A percentile compares a stretch with the other conserved stretches of the same genome.
phyloP scores from a whole-genome alignment of 2,113 vertebrate species.

The Todiramphus saurophagus region DNA sequence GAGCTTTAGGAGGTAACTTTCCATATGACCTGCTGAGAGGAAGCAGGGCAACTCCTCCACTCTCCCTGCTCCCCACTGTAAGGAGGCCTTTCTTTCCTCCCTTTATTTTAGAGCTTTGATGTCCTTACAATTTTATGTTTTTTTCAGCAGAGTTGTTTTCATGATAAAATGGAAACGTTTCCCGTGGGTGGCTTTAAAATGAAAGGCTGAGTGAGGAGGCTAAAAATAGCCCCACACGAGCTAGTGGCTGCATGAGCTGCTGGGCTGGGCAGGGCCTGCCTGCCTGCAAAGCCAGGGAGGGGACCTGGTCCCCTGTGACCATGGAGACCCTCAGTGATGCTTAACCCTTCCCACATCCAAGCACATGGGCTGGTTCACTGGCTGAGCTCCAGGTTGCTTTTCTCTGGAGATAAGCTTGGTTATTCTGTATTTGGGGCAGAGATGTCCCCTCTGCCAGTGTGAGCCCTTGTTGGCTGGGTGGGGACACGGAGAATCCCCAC shows the following conservation, averaged over 20 bases:
- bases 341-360: not conserved
- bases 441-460: rapidly evolving
- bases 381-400: not conserved
- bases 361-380: rapidly evolving
- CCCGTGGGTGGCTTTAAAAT: slow-evolving; percentile 34
- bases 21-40: not conserved
- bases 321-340: not conserved
- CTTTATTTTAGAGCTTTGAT: slow-evolving; percentile 10
- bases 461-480: not conserved
- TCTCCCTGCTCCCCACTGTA: not conserved
- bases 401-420: not conserved
- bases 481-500: not conserved
- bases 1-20: not conserved
- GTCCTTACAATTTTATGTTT: slow-evolving; percentile 40
- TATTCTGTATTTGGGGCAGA: not conserved
- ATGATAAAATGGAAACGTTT: slow-evolving; percentile 51
- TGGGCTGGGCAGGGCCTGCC: not conserved
- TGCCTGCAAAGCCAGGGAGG: not conserved
- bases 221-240: slow-evolving; percentile 18
- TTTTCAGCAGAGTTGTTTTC: slow-evolving; percentile 32
- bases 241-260: not conserved
- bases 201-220: slow-evolving; percentile 5
- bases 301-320: not conserved
- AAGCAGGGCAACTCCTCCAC: not conserved
- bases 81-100: not conserved